Percentiles rank a stretch among this genome's conserved stretches.
phyloP scores from a whole-genome alignment of 2,888 invertebrate genomes.

The Agonopterix alstromeriana region DNA sequence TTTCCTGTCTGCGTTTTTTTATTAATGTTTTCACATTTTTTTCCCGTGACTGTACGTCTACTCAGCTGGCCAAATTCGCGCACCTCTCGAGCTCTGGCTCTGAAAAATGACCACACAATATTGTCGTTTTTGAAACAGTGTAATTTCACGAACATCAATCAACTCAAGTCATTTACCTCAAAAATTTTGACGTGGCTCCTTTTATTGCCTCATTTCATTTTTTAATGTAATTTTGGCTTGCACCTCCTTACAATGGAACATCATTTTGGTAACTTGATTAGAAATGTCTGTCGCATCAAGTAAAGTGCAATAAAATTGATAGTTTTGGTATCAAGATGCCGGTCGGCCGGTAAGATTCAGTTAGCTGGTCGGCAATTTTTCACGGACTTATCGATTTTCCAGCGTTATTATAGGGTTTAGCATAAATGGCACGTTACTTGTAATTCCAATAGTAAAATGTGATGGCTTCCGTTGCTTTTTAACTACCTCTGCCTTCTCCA shows the following conservation, averaged over 20 bases:
- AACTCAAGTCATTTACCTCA: conserved; percentile 57
- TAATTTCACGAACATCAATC: conserved; percentile 69
- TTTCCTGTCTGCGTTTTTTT: conserved; percentile 1
- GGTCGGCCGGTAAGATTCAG: no score
- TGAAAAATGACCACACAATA: conserved; percentile 36
- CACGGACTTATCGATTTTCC: no score
- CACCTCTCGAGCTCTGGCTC: conserved; percentile 7
- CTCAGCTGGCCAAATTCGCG: conserved; percentile 1
- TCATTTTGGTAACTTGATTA: conserved; percentile 8
- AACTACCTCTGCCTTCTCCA: not conserved
- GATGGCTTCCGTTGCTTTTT: no score
- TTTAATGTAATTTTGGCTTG: conserved; percentile 40
- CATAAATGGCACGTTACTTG: no score
- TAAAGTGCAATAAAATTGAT: not conserved
- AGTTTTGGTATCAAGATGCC: no score
- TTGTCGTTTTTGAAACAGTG: conserved; percentile 50
- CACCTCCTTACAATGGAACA: conserved; percentile 6
- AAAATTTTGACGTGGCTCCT: conserved; percentile 56
- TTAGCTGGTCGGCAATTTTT: no score
- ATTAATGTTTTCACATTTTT: not conserved
- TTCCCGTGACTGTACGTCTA: not conserved
- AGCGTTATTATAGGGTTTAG: no score
- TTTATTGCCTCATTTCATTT: conserved; percentile 55
- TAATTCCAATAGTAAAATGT: no score
- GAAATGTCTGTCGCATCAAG: conserved; percentile 1